phyloP scores from a whole-genome alignment of 2,888 invertebrate genomes.

The Heterodera filipjevi region DNA sequence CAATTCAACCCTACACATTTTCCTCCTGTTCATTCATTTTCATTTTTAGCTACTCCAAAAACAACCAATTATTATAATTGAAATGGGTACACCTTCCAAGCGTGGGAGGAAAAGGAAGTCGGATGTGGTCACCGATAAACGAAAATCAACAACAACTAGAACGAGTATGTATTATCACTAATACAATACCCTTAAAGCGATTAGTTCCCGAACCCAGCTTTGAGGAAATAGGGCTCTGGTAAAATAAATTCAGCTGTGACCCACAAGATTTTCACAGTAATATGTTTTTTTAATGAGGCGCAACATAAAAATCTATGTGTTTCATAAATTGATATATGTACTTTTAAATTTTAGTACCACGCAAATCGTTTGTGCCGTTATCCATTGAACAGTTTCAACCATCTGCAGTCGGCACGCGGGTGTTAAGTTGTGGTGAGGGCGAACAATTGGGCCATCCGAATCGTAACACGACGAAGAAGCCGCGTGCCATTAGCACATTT shows the following conservation, averaged over 20 bases:
- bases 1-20: too few species aligned
- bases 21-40: too few species aligned
- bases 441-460: constrained; percentile 63
- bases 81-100: constrained; percentile 6
- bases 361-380: constrained; percentile 27
- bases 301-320: neutral
- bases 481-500: constrained; percentile 58
- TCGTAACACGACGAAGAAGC: constrained; percentile 59
- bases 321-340: neutral
- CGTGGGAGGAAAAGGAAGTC: neutral
- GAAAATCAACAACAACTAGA: neutral
- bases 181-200: too few species aligned
- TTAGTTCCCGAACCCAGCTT: too few species aligned
- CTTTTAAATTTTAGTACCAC: constrained; percentile 13
- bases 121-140: neutral
- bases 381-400: constrained; percentile 34
- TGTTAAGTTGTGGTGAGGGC: constrained; percentile 58
- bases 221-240: too few species aligned
- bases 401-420: constrained; percentile 47
- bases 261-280: neutral
- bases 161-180: neutral
- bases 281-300: too few species aligned
- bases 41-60: too few species aligned
- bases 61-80: too few species aligned
- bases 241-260: too few species aligned